Evolutionary conservation across 2,113 vertebrate species (phyloP).

Genomic region (Tachysurus vachellii): DNA sequence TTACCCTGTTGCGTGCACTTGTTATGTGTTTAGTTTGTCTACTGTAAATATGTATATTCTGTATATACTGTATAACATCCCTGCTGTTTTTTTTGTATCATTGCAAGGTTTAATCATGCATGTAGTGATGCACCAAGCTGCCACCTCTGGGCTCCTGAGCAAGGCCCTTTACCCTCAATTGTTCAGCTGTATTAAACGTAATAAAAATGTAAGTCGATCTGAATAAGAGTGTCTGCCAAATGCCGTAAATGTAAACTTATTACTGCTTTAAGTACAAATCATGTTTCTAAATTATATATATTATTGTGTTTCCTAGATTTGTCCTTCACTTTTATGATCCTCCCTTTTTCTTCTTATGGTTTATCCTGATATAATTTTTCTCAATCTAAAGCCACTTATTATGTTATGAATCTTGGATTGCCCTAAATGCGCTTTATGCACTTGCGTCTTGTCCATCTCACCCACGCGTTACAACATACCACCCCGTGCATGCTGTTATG

Average conservation of each 20-base stretch:
- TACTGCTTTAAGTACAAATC: neutral
- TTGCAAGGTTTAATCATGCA: neutral
- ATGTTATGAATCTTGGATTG: neutral
- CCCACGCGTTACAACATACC: neutral
- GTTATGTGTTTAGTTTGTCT: neutral
- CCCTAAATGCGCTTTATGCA: neutral
- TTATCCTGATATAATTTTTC: neutral
- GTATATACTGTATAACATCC: too few species aligned
- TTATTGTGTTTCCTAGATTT: neutral
- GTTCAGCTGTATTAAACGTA: too few species aligned
- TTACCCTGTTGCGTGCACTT: neutral
- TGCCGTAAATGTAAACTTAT: neutral
- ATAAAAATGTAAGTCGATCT: too few species aligned
- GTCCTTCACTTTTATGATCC: neutral
- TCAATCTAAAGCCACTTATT: neutral
- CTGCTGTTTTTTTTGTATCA: neutral
- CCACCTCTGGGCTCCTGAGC: too few species aligned
- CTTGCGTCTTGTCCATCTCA: neutral
- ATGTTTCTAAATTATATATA: neutral
- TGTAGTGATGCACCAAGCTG: neutral
- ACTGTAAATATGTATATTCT: too few species aligned
- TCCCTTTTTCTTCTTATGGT: neutral
- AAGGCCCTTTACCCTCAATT: too few species aligned
- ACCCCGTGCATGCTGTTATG: neutral
- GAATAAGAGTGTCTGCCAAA: too few species aligned